Percentiles rank a stretch among this genome's conserved stretches.
Conservation (phyloP, 2,797 vertebrate species). For the Lepus townsendii region DNA sequence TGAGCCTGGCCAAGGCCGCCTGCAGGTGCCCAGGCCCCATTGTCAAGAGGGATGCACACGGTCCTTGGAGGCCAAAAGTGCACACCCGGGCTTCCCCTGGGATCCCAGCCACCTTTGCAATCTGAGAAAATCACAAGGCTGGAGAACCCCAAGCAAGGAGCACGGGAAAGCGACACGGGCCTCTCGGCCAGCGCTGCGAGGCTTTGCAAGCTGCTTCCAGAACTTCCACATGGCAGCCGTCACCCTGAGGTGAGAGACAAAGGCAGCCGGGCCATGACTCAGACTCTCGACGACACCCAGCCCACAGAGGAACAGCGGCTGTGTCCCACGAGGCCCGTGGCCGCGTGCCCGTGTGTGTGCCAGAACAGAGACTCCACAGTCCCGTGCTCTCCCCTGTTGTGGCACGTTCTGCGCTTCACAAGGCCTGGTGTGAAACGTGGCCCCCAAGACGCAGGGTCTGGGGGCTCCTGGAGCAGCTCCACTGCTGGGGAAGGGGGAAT, state of each 20-base stretch:
- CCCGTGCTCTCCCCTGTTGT: not conserved
- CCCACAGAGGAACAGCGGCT: not conserved
- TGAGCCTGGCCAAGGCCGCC: rapidly evolving
- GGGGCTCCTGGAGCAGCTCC: not conserved
- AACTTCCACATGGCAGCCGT: not conserved
- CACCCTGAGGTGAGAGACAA: too few species aligned
- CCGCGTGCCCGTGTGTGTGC: rapidly evolving
- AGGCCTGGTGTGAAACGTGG: not conserved
- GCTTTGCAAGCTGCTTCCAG: not conserved
- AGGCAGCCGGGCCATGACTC: too few species aligned
- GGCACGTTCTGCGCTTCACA: not conserved
- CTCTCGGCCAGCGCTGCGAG: not conserved
- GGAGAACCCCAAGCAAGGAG: not conserved
- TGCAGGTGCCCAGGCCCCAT: not conserved
- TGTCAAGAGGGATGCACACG: not conserved
- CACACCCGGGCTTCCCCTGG: not conserved
- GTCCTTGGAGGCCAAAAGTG: not conserved
- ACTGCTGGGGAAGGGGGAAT: rapidly evolving
- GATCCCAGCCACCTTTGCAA: not conserved
- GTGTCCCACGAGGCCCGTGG: rapidly evolving
- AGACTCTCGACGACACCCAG: too few species aligned
- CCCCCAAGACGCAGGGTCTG: rapidly evolving
- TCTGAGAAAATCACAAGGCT: not conserved
- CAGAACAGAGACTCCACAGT: rapidly evolving
- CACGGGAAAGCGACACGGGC: slow-evolving; percentile 47